A percentile compares a stretch with the other conserved stretches of the same genome.
These are phyloP conservation scores for Dinothrombium tinctorium DNA, from an alignment of 1,140 invertebrate genomes.

Conservation along the genomic window DNA sequence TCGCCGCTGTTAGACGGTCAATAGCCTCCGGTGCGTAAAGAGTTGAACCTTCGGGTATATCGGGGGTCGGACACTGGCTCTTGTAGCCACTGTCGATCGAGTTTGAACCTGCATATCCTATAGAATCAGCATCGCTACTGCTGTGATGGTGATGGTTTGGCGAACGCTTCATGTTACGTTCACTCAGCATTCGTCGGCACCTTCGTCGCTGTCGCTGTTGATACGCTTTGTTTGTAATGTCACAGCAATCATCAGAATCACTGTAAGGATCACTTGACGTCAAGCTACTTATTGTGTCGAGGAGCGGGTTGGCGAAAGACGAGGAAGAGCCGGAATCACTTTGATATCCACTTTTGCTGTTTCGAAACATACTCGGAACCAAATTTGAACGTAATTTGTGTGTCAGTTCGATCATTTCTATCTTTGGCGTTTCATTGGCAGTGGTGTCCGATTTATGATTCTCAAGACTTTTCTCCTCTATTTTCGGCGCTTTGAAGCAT, in stretches of 20 bases:
- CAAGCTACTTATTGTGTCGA: conserved; percentile 21
- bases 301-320: conserved; percentile 16
- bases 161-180: background rate
- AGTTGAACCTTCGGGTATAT: conserved; percentile 18
- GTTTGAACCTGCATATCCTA: conserved; percentile 22
- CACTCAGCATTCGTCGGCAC: conserved; percentile 6
- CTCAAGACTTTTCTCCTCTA: too few relatives aligned
- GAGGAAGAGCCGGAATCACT: background rate
- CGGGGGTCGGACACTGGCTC: conserved; percentile 23
- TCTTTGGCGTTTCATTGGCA: too few relatives aligned
- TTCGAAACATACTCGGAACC: too few relatives aligned
- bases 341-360: too few relatives aligned
- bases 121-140: conserved; percentile 19
- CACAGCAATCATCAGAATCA: conserved; percentile 18
- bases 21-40: background rate
- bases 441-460: too few relatives aligned
- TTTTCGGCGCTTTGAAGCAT: too few relatives aligned
- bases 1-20: conserved; percentile 2
- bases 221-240: conserved; percentile 6
- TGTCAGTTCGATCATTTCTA: too few relatives aligned
- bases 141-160: background rate
- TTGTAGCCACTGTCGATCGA: conserved; percentile 24
- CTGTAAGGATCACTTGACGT: conserved; percentile 15
- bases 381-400: too few relatives aligned
- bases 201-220: conserved; percentile 10